phyloP scores from a whole-genome alignment of 2,888 invertebrate species.

The Papilio gigon region DNA sequence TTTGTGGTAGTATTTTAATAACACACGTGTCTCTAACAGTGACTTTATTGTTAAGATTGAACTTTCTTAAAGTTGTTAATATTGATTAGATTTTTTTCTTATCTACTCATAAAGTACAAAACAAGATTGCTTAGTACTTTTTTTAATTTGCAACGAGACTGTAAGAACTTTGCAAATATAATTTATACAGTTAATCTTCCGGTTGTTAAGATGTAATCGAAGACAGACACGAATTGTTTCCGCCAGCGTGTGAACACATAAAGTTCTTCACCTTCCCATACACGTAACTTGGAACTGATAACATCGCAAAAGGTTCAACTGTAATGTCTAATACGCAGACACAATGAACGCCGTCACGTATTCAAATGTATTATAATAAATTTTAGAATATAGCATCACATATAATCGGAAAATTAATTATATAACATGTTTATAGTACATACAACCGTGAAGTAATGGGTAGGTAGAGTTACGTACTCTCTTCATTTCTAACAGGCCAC shows the following conservation, averaged over 20 bases:
- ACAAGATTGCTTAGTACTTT: background rate
- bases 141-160: background rate
- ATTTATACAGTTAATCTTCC: background rate
- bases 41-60: conserved; percentile 24
- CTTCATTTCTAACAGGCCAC: no score
- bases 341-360: no score
- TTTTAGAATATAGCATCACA: no score
- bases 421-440: no score
- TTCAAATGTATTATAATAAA: no score
- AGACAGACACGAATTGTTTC: conserved; percentile 2
- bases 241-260: background rate
- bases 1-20: conserved; percentile 5
- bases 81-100: no score
- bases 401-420: no score
- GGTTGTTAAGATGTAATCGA: conserved; percentile 12
- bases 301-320: background rate
- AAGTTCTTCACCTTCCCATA: conserved; percentile 1
- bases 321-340: background rate
- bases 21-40: background rate
- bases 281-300: background rate
- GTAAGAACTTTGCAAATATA: background rate
- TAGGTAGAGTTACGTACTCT: no score
- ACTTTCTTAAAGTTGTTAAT: conserved; percentile 9
- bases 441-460: no score
- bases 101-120: background rate